Percentiles rank a stretch among this genome's conserved stretches.
Conservation (phyloP, 2,888 invertebrate species). For the Operophtera brumata region DNA sequence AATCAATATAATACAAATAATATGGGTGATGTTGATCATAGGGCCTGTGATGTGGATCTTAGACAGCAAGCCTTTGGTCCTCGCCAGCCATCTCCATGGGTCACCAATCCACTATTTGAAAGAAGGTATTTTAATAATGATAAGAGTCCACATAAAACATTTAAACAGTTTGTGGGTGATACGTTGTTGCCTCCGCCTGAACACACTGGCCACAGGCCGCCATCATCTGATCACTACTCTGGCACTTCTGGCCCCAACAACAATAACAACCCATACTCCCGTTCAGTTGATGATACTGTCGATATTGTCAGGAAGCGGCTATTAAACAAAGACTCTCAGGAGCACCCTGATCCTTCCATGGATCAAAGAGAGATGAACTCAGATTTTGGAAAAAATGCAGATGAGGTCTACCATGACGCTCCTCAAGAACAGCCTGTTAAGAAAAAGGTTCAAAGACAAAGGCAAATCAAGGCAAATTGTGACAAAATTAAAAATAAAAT, state of each 20-base stretch:
- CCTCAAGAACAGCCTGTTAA: conserved; percentile 53
- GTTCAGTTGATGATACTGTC: conserved; percentile 72
- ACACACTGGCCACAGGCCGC: conserved; percentile 68
- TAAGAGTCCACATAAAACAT: conserved; percentile 42
- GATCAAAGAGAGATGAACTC: conserved; percentile 40
- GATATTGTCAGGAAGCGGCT: conserved; percentile 66
- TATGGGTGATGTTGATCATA: conserved; percentile 67
- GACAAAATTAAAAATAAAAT: conserved; percentile 74
- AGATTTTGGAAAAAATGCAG: conserved; percentile 32
- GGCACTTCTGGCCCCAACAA: conserved; percentile 58
- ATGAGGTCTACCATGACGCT: conserved; percentile 29
- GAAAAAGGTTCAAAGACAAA: conserved; percentile 49
- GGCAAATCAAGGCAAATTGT: conserved; percentile 57
- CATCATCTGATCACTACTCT: conserved; percentile 71
- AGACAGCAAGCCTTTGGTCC: conserved; percentile 35
- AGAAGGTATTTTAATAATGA: conserved; percentile 45
- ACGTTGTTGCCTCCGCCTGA: conserved; percentile 40
- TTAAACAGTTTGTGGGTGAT: conserved; percentile 42
- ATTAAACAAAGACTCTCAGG: conserved; percentile 58
- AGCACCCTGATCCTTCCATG: conserved; percentile 35
- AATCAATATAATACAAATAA: conserved; percentile 49
- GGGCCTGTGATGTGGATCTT: conserved; percentile 30
- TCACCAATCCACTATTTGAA: conserved; percentile 37
- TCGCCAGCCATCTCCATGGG: conserved; percentile 46
- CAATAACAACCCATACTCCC: conserved; percentile 62